Conservation (phyloP, 2,113 vertebrate genomes). For the Boulengeromyrus knoepffleri region DNA sequence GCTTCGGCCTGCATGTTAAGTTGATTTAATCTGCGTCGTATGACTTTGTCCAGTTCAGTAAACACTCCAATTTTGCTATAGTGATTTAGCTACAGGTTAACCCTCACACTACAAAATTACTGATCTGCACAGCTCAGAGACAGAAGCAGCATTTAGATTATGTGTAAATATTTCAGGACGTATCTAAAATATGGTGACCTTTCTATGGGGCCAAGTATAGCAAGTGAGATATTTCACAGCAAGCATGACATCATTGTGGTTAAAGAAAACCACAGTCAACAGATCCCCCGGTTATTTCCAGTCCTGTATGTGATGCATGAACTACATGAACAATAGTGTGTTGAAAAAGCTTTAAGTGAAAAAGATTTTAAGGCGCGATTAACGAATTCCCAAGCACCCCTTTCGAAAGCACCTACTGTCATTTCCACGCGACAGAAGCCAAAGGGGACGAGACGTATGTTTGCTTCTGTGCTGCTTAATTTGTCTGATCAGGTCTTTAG, state of each 20-base stretch:
- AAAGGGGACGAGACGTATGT: neutral
- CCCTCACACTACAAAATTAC: neutral
- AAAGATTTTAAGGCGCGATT: neutral
- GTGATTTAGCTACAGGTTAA: neutral
- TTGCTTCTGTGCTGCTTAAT: neutral
- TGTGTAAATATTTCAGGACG: neutral
- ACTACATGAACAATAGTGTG: neutral
- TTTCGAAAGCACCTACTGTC: neutral
- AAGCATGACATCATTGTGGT: neutral
- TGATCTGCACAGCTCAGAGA: neutral
- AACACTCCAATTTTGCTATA: neutral
- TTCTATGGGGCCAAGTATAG: neutral
- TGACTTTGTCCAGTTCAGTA: conserved; percentile 1
- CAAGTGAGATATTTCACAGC: neutral
- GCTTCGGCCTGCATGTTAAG: neutral
- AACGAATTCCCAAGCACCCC: neutral
- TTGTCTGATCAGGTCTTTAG: neutral
- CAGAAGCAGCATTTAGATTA: neutral
- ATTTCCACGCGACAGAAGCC: neutral
- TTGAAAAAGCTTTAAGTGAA: neutral
- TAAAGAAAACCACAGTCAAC: neutral
- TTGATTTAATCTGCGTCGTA: neutral
- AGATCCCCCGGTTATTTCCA: neutral
- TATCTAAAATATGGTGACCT: neutral
- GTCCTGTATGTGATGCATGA: neutral